These are phyloP conservation scores for Thamnaconus septentrionalis DNA, from an alignment of 2,113 vertebrate species.

Conservation along the genomic window DNA sequence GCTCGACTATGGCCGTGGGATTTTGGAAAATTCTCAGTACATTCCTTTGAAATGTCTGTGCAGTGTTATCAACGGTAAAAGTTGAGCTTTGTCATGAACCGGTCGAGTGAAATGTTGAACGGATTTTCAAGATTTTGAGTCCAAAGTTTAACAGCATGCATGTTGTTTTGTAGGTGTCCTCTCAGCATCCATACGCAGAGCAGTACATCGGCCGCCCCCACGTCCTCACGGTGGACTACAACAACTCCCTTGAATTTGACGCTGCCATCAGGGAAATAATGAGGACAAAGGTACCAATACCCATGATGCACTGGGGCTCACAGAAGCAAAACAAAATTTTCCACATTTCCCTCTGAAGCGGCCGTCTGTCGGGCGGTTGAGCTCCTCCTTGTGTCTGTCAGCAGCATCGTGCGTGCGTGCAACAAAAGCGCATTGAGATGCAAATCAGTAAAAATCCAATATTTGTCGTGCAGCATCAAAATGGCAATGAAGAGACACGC, in stretches of 20 bases:
- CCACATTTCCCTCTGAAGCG: not conserved
- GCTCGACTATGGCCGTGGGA: too few species aligned
- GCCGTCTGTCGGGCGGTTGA: too few species aligned
- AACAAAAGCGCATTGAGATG: too few species aligned
- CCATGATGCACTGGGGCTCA: not conserved
- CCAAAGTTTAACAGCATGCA: not conserved
- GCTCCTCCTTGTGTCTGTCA: not conserved
- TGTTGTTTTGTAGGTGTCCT: conserved; percentile 82
- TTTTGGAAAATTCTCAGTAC: too few species aligned
- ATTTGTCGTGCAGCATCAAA: too few species aligned
- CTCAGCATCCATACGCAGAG: conserved; percentile 93
- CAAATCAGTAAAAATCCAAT: too few species aligned
- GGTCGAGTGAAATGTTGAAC: too few species aligned
- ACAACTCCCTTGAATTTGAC: conserved; percentile 92
- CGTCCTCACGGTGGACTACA: conserved; percentile 94
- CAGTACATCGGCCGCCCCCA: conserved; percentile 93
- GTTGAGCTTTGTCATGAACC: too few species aligned
- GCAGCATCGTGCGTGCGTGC: not conserved
- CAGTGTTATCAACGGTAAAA: too few species aligned
- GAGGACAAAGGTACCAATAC: conserved; percentile 81
- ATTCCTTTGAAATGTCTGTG: too few species aligned
- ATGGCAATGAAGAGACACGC: too few species aligned
- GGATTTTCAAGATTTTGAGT: not conserved
- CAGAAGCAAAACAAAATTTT: too few species aligned
- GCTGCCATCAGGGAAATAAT: conserved; percentile 88